Evolutionary conservation across 1,140 invertebrate genomes (phyloP).

Genomic region (Xylocopa sonorina): DNA sequence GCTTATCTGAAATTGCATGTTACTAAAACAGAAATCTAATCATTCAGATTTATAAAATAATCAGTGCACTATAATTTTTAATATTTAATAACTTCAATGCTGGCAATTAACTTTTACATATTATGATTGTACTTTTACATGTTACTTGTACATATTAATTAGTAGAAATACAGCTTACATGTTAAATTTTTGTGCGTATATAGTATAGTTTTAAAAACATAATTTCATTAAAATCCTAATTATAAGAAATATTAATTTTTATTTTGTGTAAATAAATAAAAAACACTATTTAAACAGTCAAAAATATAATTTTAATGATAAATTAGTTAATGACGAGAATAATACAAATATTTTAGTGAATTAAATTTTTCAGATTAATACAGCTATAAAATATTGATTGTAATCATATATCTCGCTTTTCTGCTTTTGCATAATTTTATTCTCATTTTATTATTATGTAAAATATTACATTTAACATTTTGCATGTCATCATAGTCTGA

Average conservation of each 20-base stretch:
- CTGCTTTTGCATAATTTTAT: constrained; percentile 9
- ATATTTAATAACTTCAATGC: background rate
- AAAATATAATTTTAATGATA: background rate
- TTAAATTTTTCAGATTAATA: too few species aligned
- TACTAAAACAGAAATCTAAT: constrained; percentile 12
- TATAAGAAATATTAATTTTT: background rate
- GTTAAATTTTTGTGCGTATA: background rate
- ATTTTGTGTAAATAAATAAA: too few species aligned
- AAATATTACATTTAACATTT: constrained; percentile 52
- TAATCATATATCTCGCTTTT: background rate
- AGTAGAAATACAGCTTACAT: background rate
- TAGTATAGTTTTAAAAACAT: background rate
- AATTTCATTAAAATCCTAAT: background rate
- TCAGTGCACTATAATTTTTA: background rate
- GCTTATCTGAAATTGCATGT: constrained; percentile 37
- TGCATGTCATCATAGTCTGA: constrained; percentile 78
- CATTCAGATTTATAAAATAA: background rate
- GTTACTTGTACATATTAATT: background rate
- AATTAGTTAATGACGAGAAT: too few species aligned
- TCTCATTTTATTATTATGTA: constrained; percentile 1
- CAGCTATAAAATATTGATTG: too few species aligned
- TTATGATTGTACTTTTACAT: too few species aligned
- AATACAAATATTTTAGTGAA: too few species aligned
- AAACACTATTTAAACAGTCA: too few species aligned
- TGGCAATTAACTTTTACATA: constrained; percentile 5